Base-by-base conservation (phyloP, 2,113 vertebrate species). In the Perognathus longimembris region DNA sequence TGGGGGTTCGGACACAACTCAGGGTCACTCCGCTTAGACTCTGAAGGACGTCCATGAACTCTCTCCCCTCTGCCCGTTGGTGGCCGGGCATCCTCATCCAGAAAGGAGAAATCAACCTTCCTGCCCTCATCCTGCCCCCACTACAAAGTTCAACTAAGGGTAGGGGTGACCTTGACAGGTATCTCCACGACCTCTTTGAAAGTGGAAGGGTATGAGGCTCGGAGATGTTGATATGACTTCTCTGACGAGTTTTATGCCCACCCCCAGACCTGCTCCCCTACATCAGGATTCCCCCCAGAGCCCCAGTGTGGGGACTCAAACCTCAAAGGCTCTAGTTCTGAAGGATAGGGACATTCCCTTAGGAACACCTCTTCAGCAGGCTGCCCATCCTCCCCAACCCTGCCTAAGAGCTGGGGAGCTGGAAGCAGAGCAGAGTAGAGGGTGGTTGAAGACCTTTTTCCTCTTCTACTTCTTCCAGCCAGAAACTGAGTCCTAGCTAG, bases 301-400 rank as follows among this genome's bases (percentile, higher is more conserved):
- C 32, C 57, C 81, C 66, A 70, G 7, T 3, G 8, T 17, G 22
- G 30, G 30, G 6, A 64, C 54, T 87, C 73, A 66, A 64, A 69
- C 61, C 73, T 77, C 74, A 82, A 89, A 85, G 50, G 17, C 30
- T 61, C 74, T 70, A 66, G 34, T 59, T 95, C 78, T 83, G 36
- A 76, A 88, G 22, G 79, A 57, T 20, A 76, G 38, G 26, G 63
- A 20, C 38, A 74, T 14, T 71, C 54, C 40, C 32, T 34, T 92
- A 36, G 89, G 57, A 22, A 30, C 63, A 75, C n/a, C 7, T 42
- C 26, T 21, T 34, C 57, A 63, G n/a, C 57, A 63, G n/a, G 24
- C 30, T 64, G 28, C 30, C 59, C 54, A 54, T 70, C 74, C 54
- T 42, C 17, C 66, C 17, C 66, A 9, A 22, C 61, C 57, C 77